These are phyloP conservation scores for Lamellibrachia luymesi DNA, from an alignment of 1,140 invertebrate genomes.

Conservation along the genomic window DNA sequence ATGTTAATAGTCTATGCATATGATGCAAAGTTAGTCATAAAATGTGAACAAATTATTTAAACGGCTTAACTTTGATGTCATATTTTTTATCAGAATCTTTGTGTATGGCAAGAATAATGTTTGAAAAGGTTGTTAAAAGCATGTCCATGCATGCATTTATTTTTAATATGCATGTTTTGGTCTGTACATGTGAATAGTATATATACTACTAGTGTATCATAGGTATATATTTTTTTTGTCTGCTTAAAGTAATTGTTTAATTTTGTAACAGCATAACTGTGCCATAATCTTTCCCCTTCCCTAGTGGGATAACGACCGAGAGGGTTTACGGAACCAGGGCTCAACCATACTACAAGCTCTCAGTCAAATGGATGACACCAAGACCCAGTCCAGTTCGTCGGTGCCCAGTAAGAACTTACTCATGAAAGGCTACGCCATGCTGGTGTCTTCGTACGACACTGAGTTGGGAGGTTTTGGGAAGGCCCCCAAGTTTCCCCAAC, in stretches of 20 bases:
- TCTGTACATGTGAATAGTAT: background rate
- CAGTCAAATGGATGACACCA: constrained; percentile 33
- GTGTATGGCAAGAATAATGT: background rate
- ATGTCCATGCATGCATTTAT: background rate
- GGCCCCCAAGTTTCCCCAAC: constrained; percentile 91
- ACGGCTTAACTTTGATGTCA: too few species aligned
- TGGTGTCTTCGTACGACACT: constrained; percentile 69
- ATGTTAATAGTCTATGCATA: background rate
- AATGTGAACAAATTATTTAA: too few species aligned
- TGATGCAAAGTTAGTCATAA: too few species aligned
- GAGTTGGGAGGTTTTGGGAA: constrained; percentile 75
- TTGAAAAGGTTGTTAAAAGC: background rate
- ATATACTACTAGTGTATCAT: background rate
- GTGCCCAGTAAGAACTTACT: constrained; percentile 39
- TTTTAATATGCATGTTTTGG: background rate
- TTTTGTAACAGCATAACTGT: background rate
- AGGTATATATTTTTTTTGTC: background rate
- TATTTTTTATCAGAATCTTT: too few species aligned
- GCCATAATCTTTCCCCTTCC: constrained; percentile 32
- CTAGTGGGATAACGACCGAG: constrained; percentile 68
- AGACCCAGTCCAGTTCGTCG: constrained; percentile 40
- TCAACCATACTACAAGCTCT: constrained; percentile 43
- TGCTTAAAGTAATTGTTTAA: background rate
- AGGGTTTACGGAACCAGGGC: constrained; percentile 44
- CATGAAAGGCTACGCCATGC: constrained; percentile 62